Evolutionary conservation across 2,113 vertebrate species (phyloP).

Genomic region (Brachyistius frenatus): DNA sequence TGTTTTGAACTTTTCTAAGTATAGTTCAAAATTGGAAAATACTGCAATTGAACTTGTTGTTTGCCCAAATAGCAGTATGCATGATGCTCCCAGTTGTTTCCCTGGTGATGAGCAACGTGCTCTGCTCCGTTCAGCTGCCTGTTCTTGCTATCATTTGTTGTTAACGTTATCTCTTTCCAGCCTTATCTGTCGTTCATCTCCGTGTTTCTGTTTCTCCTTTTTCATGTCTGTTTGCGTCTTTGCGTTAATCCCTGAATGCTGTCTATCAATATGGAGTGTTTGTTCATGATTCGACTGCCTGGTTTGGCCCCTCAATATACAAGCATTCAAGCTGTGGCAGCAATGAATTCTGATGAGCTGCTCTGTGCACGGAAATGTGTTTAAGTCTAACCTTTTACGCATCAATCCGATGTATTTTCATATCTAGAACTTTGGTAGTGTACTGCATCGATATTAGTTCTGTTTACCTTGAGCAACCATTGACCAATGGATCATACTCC

Average conservation of each 20-base stretch:
- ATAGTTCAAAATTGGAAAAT: not conserved
- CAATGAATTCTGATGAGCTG: not conserved
- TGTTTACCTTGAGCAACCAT: no score
- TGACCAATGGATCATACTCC: no score
- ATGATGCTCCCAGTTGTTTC: not conserved
- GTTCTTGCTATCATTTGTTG: conserved; percentile 30
- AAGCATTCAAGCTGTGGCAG: not conserved
- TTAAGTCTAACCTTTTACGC: not conserved
- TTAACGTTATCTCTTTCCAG: conserved; percentile 20
- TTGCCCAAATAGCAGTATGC: not conserved
- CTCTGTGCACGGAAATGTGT: not conserved
- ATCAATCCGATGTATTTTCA: not conserved
- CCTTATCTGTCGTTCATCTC: conserved; percentile 51
- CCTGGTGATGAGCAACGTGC: not conserved
- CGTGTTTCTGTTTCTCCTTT: conserved; percentile 20
- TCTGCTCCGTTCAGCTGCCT: conserved; percentile 16
- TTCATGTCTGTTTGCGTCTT: conserved; percentile 38
- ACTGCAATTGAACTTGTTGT: not conserved
- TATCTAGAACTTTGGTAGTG: not conserved
- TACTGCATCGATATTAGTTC: no score
- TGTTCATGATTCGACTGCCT: conserved; percentile 13
- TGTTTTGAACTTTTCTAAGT: no score
- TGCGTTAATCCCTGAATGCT: conserved; percentile 45
- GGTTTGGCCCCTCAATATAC: conserved; percentile 11
- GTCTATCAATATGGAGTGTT: conserved; percentile 36